Conservation (phyloP, 1,140 invertebrate species). For the Magallana ariakensis region DNA sequence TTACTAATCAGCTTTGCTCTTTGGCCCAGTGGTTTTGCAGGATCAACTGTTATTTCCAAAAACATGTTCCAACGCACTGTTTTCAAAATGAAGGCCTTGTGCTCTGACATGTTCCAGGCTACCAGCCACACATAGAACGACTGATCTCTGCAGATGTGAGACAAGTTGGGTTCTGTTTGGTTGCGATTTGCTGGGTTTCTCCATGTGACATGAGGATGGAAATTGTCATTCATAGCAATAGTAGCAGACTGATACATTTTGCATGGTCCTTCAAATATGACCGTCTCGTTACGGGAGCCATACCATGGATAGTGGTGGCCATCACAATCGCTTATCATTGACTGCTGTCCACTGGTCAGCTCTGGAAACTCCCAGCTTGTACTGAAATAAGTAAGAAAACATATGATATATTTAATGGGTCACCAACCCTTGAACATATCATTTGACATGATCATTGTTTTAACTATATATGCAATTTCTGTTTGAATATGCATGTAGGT, state of each 20-base stretch:
- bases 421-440: no score
- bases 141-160: constrained; percentile 77
- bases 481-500: no score
- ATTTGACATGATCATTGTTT: no score
- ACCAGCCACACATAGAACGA: constrained; percentile 79
- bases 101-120: constrained; percentile 76
- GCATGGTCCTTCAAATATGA: constrained; percentile 76
- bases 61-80: constrained; percentile 78
- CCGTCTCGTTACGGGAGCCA: constrained; percentile 77
- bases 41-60: constrained; percentile 77
- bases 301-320: constrained; percentile 80
- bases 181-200: constrained; percentile 75
- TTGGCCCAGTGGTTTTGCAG: constrained; percentile 69
- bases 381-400: constrained; percentile 61
- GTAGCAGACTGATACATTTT: constrained; percentile 74
- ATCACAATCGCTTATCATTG: constrained; percentile 79
- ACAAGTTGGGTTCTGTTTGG: constrained; percentile 75
- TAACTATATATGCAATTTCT: no score
- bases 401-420: no score
- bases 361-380: constrained; percentile 80
- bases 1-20: constrained; percentile 74
- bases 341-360: constrained; percentile 75
- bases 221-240: constrained; percentile 80
- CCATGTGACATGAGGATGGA: constrained; percentile 80
- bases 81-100: constrained; percentile 76